Conservation (phyloP, 2,113 vertebrate genomes). For the Cheirogaleus medius region DNA sequence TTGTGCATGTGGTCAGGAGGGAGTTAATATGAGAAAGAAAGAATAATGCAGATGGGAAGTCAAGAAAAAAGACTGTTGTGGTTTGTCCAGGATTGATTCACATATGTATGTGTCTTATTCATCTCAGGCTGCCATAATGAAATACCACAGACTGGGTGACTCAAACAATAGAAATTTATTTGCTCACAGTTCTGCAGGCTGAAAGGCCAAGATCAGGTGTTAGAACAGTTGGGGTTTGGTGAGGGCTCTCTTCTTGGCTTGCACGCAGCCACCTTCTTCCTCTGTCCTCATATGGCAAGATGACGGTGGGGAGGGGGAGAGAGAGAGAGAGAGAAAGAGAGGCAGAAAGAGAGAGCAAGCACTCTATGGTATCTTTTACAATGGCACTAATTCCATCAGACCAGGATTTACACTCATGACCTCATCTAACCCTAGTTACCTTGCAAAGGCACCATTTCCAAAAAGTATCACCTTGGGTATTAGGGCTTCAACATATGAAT, state of each 20-base stretch:
- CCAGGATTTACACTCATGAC: background rate
- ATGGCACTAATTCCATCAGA: background rate
- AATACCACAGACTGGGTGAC: background rate
- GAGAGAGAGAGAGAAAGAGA: too few species aligned
- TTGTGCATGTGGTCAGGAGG: background rate
- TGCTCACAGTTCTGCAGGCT: background rate
- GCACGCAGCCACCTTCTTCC: too few species aligned
- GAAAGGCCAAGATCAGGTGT: background rate
- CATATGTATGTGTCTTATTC: background rate
- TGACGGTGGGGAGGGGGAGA: too few species aligned
- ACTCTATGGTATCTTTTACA: background rate
- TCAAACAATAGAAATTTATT: background rate
- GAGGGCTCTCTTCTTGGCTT: background rate
- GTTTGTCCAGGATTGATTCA: background rate
- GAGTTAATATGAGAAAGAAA: background rate
- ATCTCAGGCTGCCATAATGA: background rate
- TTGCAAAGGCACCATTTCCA: background rate
- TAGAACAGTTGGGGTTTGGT: background rate
- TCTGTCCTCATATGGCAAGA: too few species aligned
- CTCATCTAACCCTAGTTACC: background rate
- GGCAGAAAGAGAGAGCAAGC: fast-evolving
- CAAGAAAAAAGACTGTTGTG: background rate
- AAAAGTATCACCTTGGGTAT: background rate
- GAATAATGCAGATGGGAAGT: background rate
- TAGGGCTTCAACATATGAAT: background rate